Evolutionary conservation across 2,797 vertebrate genomes (phyloP), one percentile per base, ranked within the genome.

Genomic region (Esox masquinongy): DNA sequence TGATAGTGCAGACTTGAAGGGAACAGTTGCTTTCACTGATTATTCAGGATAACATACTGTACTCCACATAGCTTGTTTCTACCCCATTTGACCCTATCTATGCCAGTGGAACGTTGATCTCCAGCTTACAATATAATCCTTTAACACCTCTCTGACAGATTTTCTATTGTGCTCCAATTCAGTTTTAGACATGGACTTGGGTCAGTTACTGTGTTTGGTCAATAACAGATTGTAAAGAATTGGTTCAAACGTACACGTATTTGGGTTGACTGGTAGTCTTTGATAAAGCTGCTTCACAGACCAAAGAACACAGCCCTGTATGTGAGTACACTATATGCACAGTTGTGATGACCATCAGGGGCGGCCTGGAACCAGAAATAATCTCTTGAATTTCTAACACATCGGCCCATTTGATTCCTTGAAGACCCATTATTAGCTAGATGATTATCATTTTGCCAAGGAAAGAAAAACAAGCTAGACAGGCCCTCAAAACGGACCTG

Each of bases 121-220:
- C 79, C 75, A 78, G 90, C 83, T 92, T 90, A 91, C 47, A 16
- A 68, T 34, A 34, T 93, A 92, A 93, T 92, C 90, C 87, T 74
- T 84, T 91, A 92, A 91, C 89, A 88, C 85, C 84, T 90, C 85
- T 85, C 75, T 81, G 79, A 67, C 84, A 91, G 88, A 89, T 85
- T 87, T 90, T 81, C 87, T 75, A 87, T 88, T 92, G 91, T 91
- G 87, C 77, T 83, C 72, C 67, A 73, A 77, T 87, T 85, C 84
- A 43, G 76, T 66, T 16, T 74, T 63, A 14, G 9, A 63, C 66
- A 26, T 72, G 34, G 77, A 83, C 56, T 72, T 56, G 26, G 73
- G 74, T 73, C 56, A 31, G 64, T 56, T 61, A 5, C 22, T 43
- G 8, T 68, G 63, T 76, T 83, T 78, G 22, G 24, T 61, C 61